Evolutionary conservation across 2,888 invertebrate species (phyloP).

Genomic region (Dinocampus coccinellae): DNA sequence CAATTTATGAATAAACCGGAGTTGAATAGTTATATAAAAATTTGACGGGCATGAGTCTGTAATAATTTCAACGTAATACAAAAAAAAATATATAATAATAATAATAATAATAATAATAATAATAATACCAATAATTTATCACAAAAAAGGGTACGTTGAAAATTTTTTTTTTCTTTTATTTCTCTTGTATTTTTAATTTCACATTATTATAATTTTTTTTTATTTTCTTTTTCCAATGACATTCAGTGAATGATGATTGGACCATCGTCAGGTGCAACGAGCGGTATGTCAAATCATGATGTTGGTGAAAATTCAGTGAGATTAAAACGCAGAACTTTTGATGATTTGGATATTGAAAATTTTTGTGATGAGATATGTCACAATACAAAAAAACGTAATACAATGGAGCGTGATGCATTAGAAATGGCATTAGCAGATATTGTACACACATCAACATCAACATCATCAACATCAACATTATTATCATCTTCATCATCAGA

Average conservation of each 20-base stretch:
- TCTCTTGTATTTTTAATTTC: no score
- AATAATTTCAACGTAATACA: background rate
- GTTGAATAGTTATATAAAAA: background rate
- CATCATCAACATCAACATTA: background rate
- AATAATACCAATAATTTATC: background rate
- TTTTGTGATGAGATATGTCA: conserved; percentile 64
- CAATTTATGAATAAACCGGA: background rate
- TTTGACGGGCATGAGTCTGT: background rate
- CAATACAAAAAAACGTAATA: conserved; percentile 51
- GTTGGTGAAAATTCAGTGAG: conserved; percentile 50
- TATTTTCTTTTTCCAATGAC: background rate
- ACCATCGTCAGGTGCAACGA: conserved; percentile 57
- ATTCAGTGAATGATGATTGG: conserved; percentile 60
- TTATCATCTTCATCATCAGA: conserved; percentile 17
- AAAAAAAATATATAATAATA: no score
- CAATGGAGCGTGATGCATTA: conserved; percentile 46
- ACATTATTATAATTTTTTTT: background rate
- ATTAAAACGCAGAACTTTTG: conserved; percentile 60
- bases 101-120: background rate
- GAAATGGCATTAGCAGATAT: conserved; percentile 45
- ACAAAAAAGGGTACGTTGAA: background rate
- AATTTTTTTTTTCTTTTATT: background rate
- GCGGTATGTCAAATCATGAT: conserved; percentile 49
- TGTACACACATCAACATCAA: conserved; percentile 20
- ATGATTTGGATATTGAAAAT: conserved; percentile 63